Percentiles rank a stretch among this genome's conserved stretches.
These are phyloP conservation scores for Drosophila pruinosa DNA, from an alignment of 1,140 invertebrate species.

Conservation along the genomic window DNA sequence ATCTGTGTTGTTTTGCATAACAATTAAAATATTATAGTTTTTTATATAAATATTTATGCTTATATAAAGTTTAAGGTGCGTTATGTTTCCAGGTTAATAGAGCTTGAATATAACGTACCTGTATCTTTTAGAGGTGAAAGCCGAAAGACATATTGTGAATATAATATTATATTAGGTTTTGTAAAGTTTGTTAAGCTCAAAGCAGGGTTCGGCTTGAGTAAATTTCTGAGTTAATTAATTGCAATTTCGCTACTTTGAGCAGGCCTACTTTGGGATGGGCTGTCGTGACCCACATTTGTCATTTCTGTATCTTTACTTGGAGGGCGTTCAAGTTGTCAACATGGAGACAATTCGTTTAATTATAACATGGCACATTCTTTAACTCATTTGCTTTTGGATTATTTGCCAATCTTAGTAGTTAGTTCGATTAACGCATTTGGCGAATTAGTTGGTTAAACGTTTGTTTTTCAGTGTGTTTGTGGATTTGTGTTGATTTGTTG, in stretches of 20 bases:
- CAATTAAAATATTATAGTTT: no score
- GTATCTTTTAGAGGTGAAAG: no score
- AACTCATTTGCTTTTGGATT: not conserved
- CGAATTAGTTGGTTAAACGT: conserved; percentile 8
- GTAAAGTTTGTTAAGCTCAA: no score
- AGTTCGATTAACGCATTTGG: conserved; percentile 14
- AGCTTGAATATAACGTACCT: no score
- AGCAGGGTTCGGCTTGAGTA: no score
- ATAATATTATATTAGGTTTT: no score
- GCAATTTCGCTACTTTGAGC: not conserved
- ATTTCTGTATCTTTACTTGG: not conserved
- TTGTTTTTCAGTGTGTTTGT: not conserved
- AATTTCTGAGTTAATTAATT: not conserved
- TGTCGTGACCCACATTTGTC: not conserved
- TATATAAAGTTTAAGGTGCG: no score
- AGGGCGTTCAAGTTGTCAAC: not conserved
- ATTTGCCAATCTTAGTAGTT: not conserved
- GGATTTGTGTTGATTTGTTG: not conserved
- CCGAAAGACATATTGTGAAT: no score
- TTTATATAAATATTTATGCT: no score
- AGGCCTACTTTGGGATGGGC: not conserved
- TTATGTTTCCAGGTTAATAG: no score
- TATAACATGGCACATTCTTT: conserved; percentile 7
- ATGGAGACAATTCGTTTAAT: not conserved
- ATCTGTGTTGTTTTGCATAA: no score